These are phyloP conservation scores for Actinia tenebrosa DNA, from an alignment of 64 coral and sea anemone genomes.

Conservation along the genomic window DNA sequence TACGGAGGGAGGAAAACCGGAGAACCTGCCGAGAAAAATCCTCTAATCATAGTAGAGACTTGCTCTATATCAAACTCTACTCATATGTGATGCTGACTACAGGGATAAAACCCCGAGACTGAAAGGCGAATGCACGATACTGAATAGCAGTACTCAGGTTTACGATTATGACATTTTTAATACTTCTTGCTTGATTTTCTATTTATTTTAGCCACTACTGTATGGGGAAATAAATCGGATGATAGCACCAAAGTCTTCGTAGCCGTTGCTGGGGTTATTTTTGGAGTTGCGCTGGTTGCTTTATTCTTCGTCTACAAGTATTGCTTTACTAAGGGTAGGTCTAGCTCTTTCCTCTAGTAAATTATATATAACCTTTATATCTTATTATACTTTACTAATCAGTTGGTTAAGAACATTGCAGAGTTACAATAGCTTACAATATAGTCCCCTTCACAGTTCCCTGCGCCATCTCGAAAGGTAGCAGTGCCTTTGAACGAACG, in stretches of 20 bases:
- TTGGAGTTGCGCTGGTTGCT: not conserved
- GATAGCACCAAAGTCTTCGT: not conserved
- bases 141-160: no score
- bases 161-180: not conserved
- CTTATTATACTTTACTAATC: no score
- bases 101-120: not conserved
- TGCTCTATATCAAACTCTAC: not conserved
- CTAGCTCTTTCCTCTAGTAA: not conserved
- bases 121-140: no score
- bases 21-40: not conserved
- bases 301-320: constrained; percentile 3
- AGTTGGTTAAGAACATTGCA: no score
- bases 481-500: no score
- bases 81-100: not conserved
- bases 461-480: no score
- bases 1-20: not conserved
- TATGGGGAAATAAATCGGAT: not conserved
- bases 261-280: not conserved
- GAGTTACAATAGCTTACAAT: no score
- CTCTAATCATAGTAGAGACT: not conserved
- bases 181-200: not conserved
- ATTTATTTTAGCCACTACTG: not conserved
- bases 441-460: no score
- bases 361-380: not conserved
- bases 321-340: not conserved